Evolutionary conservation across 2,797 vertebrate species (phyloP), one percentile per base, ranked within the genome.

Genomic region (Tauraco hartlaubi): DNA sequence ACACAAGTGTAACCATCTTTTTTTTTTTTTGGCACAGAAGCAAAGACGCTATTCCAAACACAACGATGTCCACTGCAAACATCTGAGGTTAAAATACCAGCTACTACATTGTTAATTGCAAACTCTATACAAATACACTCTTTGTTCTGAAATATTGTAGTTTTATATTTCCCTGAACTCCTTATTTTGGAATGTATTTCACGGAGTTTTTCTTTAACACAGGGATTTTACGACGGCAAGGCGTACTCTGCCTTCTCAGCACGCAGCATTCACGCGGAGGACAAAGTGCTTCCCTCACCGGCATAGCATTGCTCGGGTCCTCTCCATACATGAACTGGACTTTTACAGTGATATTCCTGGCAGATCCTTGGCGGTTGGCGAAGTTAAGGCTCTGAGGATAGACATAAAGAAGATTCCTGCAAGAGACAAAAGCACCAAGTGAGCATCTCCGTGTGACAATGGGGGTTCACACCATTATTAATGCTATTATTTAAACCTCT

Each of bases 251-350:
- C 68, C 41, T n/a, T 44, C 49, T 6, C 1, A 2, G 20, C 25
- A 54, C 1, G 12, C 61, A 71, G 35, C 31, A 9, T 26, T 11
- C 6, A 22, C 75, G 10, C 0, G 0, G 69, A 82, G 71, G 85
- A 66, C 64, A 35, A 55, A 68, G 78, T 7, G 2, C 35, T 52
- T 43, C 51, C 86, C 98, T 93, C 98, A 99, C 99, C 98, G 98
- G 99, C 99, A 99, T 99, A 62, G 99, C 99, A 77, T 99, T 99
- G 97, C 98, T 99, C 29, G 98, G 98, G 96, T 99, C 99, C 93
- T 99, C 99, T 66, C 99, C 99, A 5, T 99, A 99, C 99, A 99
- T 99, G 95, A 99, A 99, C 98, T 99, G 99, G 91, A 99, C 99
- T 98, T 99, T 99, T 48, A 99, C 99, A 9, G 99, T 99, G 97